Evolutionary conservation across 2,888 invertebrate species (phyloP), one percentile per base, ranked within the genome.

Genomic region (Cantharis flavilabris): DNA sequence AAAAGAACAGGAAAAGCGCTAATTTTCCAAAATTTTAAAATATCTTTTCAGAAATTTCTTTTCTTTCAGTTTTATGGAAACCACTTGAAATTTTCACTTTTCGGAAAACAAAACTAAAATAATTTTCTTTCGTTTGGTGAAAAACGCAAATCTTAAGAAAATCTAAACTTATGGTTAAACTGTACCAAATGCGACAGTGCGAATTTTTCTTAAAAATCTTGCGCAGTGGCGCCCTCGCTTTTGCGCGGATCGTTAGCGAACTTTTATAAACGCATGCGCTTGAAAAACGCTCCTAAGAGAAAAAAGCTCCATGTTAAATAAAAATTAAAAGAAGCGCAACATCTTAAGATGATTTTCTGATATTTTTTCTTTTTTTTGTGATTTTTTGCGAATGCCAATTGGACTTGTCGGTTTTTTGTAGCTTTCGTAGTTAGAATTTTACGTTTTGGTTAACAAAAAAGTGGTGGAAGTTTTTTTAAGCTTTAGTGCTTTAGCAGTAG

Each of bases 221-320:
- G 88, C 88, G 88, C 88, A 86, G 83, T 85, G 86, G 85, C 86
- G 86, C 85, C 85, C 84, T 84, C 83, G 83, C 82, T 84, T 83
- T 82, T 86, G 88, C 88, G 87, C 88, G 86, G 88, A 88, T 88
- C 88, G 88, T 88, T 88, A 88, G 85, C 83, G 84, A 86, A 85
- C 83, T 84, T 84, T 81, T 81, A 78, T 71, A 74, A 83, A 85
- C 86, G 86, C 87, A 85, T 86, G 87, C 87, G 87, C 85, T 73
- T 70, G 23, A 28, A 75, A 70, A 74, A 71, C 14, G 20, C 23
- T 26, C n/a, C 73, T 76, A 13, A 18, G 49, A 18, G 23, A 63
- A 72, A 49, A 67, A 71, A 65, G 72, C 65, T 72, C 16, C 11
- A 49, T 73, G 70, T 76, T 49, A n/a, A 49, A 49, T 49, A 49